Base-by-base conservation (phyloP, 1,140 invertebrate species). In the Drosophila lini region DNA sequence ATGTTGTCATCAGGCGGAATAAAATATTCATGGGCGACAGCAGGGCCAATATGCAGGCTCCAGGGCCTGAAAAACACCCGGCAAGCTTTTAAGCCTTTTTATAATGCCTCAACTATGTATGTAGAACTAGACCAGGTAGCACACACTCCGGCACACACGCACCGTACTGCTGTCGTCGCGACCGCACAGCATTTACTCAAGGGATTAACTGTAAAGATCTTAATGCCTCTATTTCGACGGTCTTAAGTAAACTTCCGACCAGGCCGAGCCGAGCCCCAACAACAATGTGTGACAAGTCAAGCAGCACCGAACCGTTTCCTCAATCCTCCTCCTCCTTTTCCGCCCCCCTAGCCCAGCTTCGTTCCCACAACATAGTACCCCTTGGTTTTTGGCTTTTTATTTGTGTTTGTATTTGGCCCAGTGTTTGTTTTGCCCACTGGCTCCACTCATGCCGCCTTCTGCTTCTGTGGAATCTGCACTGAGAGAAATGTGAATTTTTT, bases 131-230 rank as follows among this genome's bases (percentile, higher is more conserved):
- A 78, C 62, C 71, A 85, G 74, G 78, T 57, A 63, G 60, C 38
- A 60, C 53, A 47, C 50, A 65, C 31, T 48, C 28, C 38, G 16
- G 64, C 56, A 61, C 73, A 42, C 62, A 73, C 78, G 69, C 82
- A 76, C 34, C 48, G 36, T 57, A 58, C 41, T 41, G 47, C 58
- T 79, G 68, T 78, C 68, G 50, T 55, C 77, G 77, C 77, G 76
- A 79, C 77, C 77, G 56, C 77, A 88, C 63, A 81, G 88, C 84
- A 86, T 90, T 90, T 90, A 80, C 88, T 88, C 86, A 90, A 62
- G 88, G 88, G 88, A 90, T 90, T 90, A 90, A 86, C 88, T 90
- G 73, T 79, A 90, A 86, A 90, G 88, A 90, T 90, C 88, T 90
- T 90, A 90, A 90, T 90, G 88, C 88, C 82, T 90, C 86, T 90